Evolutionary conservation across 2,888 invertebrate genomes (phyloP).

Genomic region (Pandemis heparana): DNA sequence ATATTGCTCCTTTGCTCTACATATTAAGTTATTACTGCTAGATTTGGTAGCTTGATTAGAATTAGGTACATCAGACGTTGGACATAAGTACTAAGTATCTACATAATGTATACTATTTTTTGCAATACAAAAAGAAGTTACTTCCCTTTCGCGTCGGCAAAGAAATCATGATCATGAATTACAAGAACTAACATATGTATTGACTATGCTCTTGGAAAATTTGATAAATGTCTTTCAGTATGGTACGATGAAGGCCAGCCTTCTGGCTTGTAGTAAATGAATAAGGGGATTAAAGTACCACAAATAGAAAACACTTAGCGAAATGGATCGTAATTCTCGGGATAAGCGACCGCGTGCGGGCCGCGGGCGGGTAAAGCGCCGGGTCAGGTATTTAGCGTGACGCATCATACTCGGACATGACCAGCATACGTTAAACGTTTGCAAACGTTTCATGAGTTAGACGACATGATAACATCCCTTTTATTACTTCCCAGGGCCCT

Average conservation of each 20-base stretch:
- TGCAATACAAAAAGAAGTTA: no score
- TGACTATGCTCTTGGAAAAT: background rate
- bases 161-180: no score
- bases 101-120: no score
- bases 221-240: background rate
- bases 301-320: conserved; percentile 38
- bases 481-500: background rate
- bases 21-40: no score
- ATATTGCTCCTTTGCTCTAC: background rate
- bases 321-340: conserved; percentile 30
- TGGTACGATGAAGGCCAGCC: background rate
- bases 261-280: conserved; percentile 15
- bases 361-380: background rate
- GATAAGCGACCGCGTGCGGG: conserved; percentile 15
- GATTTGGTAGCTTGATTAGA: no score
- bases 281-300: conserved; percentile 25
- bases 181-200: no score
- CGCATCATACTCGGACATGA: background rate
- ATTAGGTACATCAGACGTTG: no score
- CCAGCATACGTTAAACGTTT: background rate
- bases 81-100: no score
- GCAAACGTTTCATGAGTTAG: background rate
- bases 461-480: background rate
- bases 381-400: conserved; percentile 4
- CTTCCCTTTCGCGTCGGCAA: no score